phyloP scores from a whole-genome alignment of 1,140 invertebrate species.

The Hylaeus anthracinus region DNA sequence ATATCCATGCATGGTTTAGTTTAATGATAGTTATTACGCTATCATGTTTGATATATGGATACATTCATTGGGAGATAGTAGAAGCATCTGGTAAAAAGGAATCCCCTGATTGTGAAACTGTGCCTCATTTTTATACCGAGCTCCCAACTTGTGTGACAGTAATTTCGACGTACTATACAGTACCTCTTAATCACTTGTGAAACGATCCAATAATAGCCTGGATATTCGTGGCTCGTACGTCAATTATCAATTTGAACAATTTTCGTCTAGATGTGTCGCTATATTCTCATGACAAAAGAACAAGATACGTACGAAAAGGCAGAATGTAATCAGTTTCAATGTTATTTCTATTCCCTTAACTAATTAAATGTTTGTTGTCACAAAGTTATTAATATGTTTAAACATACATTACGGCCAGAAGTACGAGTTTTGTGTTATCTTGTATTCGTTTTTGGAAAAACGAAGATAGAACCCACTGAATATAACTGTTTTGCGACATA shows the following conservation, averaged over 20 bases:
- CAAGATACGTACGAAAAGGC: slow-evolving; percentile 23
- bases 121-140: slow-evolving; percentile 80
- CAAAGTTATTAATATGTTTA: slow-evolving; percentile 15
- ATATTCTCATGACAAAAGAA: slow-evolving; percentile 15
- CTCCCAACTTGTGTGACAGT: slow-evolving; percentile 73
- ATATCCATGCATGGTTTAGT: slow-evolving; percentile 81
- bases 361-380: slow-evolving; percentile 7
- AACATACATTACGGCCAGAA: not conserved
- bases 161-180: slow-evolving; percentile 62
- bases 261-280: slow-evolving; percentile 66
- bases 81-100: slow-evolving; percentile 73
- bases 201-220: slow-evolving; percentile 67
- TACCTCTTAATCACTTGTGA: slow-evolving; percentile 61
- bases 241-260: slow-evolving; percentile 64
- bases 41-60: slow-evolving; percentile 75
- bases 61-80: slow-evolving; percentile 79
- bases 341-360: slow-evolving; percentile 15
- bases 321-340: slow-evolving; percentile 22
- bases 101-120: slow-evolving; percentile 79
- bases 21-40: slow-evolving; percentile 72
- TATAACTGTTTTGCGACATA: slow-evolving; percentile 54
- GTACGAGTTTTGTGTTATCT: slow-evolving; percentile 34
- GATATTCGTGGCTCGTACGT: slow-evolving; percentile 67
- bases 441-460: slow-evolving; percentile 11
- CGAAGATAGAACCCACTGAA: slow-evolving; percentile 12